Base-by-base conservation (phyloP, 2,113 vertebrate genomes). In the Pangasianodon gigas region DNA sequence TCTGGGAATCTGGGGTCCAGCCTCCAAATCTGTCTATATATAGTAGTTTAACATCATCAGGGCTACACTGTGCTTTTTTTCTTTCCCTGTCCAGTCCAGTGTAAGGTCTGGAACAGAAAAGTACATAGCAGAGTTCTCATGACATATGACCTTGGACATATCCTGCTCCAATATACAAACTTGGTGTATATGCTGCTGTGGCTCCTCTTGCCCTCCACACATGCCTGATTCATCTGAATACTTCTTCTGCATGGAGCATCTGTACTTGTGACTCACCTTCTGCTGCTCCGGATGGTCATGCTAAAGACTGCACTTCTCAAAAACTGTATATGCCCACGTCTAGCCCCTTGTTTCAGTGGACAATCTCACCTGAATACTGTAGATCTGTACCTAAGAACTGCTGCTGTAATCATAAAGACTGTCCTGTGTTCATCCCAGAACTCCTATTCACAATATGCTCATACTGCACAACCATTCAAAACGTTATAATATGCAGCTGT, bases 131-230 rank as follows among this genome's bases (percentile, higher is more conserved):
- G 88, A 77, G 93, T 95, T 95, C 93, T 93, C 90, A 91, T 93
- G 93, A 92, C 93, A 93, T 88, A 93, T 94, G 94, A 94, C 91
- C 94, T 88, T 69, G 56, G 52, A 92, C 89, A 94, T 94, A 94
- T 95, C 94, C 93, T 88, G 92, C 77, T 86, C 41, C 58, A 67
- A 84, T 87, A 67, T 80, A 83, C 54, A 79, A 84, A 62, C 79
- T 69, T 91, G 77, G 71, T 84, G n/a, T 44, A 81, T 58, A 84
- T 87, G 48, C 44, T 87, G 71, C 19, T 80, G 19, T 56, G 60
- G n/a, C n/a, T 51, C 7, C 6, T 83, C 29, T 88, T 65, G 24
- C 8, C 80, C 56, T 32, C 11, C 58, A 41, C 21, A 46, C 37
- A 62, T 62, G 56, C 37, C 24, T 84, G 58, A 84, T 46, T 44